Base-by-base conservation (phyloP, 2,888 invertebrate species). In the Oxytorus armatus region DNA sequence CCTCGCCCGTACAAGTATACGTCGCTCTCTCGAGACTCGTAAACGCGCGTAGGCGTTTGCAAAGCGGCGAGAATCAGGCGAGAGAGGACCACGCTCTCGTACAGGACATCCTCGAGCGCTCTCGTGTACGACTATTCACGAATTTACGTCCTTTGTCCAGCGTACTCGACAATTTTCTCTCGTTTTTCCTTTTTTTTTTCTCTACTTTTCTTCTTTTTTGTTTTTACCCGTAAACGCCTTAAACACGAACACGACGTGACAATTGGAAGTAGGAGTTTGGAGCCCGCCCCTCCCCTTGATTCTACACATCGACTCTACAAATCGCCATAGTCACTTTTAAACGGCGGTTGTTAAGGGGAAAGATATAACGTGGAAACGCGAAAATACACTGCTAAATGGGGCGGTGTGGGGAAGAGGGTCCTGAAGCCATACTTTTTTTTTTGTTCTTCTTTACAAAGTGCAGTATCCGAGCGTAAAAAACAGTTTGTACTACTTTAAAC, bases 61-160 rank as follows among this genome's bases (percentile, higher is more conserved):
- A 47, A 59, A 72, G 18, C 65, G n/a, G n/a, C n/a, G n/a, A n/a
- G n/a, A n/a, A n/a, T n/a, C n/a, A n/a, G n/a, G 65, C 85, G 82
- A 63, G 53, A 79, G 79, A 84, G 81, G 82, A 84, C 82, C 83
- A 79, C 53, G 51, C 66, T 23, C 84, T 84, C 85, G 86, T 82
- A 84, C n/a, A n/a, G n/a, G 85, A 86, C 82, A 55, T 63, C 73
- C 55, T 44, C 21, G 8, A 10, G 39, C 86, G 88, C 87, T 86
- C 85, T 85, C 73, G 82, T 83, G 82, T 83, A 79, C 83, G 85
- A 84, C 81, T 47, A 25, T n/a, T n/a, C 83, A 82, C 87, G 86
- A 88, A 88, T 89, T 88, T 88, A 88, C 86, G 86, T 84, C 85
- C 85, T 88, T 88, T 88, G 89, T 88, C 84, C 84, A 83, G 79